Base-by-base conservation (phyloP, 92 coral and sea anemone species). In the Paragorgia papillata region DNA sequence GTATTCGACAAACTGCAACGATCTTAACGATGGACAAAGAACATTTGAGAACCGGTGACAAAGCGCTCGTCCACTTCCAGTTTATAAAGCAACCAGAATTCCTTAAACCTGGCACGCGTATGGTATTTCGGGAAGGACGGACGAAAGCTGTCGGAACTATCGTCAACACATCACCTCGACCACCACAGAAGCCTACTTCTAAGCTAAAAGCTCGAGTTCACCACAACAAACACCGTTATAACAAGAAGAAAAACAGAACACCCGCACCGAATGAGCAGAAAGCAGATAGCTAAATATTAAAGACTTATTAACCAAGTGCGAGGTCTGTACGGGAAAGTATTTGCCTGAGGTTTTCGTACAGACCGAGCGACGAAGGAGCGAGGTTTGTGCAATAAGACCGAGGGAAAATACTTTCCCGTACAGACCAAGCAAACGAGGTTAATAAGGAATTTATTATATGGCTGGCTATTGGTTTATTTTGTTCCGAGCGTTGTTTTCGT, bases 91-190 rank as follows among this genome's bases (percentile, higher is more conserved):
- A 93, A 44, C 97, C 97, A 9, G 97, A 93, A 84, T 91, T 86
- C 74, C 90, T 95, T 24, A 89, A 86, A 78, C 97, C 96, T 24
- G 93, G 92, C 57, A 84, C 99, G 19, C 87, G 99, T 44, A 89
- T 95, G 99, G 92, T 95, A 33, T 95, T 95, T 81, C 86, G 99
- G 34, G 99, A 95, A 81, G 99, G 99, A 9, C 80, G 99, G 68
- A 95, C 99, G 40, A 95, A 95, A 66, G 99, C 99, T 41, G 99
- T 95, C 32, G 99, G 99, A 32, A 91, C 97, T 24, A 95, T 95
- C 34, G 86, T 91, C 33, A 79, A 83, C 28, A 91, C 83, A 39
- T 92, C 92, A 46, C 90, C 99, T 1, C 75, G 81, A 25, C 94
- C 92, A 32, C 92, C 92, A 81, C 95, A 95, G 27, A 92, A 91